Evolutionary conservation across 2,888 invertebrate species (phyloP).

Genomic region (Trichogramma evanescens): DNA sequence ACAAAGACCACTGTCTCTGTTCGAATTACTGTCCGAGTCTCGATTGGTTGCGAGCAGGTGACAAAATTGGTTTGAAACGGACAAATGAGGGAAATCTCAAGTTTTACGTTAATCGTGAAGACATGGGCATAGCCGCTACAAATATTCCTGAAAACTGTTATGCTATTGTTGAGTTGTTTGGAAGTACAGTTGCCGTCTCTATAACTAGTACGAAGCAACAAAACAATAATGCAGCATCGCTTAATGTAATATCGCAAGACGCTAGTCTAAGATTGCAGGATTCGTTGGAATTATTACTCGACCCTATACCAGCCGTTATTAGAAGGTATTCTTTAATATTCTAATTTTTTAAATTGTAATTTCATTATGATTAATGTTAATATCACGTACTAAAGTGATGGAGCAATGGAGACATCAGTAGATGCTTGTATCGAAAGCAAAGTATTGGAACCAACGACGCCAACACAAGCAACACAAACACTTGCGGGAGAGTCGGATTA

Average conservation of each 20-base stretch:
- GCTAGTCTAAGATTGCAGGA: slow-evolving; percentile 53
- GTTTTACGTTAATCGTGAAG: slow-evolving; percentile 75
- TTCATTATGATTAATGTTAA: slow-evolving; percentile 2
- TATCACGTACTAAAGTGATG: slow-evolving; percentile 39
- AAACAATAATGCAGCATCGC: slow-evolving; percentile 44
- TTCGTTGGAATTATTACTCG: slow-evolving; percentile 56
- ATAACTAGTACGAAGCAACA: slow-evolving; percentile 62
- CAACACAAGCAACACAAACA: slow-evolving; percentile 35
- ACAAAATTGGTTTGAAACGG: slow-evolving; percentile 69
- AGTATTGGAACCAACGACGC: slow-evolving; percentile 39
- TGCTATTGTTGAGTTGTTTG: slow-evolving; percentile 76
- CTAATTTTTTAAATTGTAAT: background rate
- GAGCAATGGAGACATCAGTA: slow-evolving; percentile 42
- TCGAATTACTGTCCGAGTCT: slow-evolving; percentile 67
- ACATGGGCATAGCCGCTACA: slow-evolving; percentile 67
- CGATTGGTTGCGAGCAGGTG: slow-evolving; percentile 75
- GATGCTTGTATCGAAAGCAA: slow-evolving; percentile 41
- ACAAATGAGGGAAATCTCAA: slow-evolving; percentile 64
- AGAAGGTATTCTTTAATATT: slow-evolving; percentile 33
- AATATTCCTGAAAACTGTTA: slow-evolving; percentile 77
- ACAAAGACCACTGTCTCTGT: slow-evolving; percentile 60
- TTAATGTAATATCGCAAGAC: slow-evolving; percentile 43
- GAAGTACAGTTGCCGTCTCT: slow-evolving; percentile 69
- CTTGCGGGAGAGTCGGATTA: slow-evolving; percentile 37
- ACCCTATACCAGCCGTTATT: slow-evolving; percentile 48